These are phyloP conservation scores for Strix uralensis DNA, from an alignment of 2,113 vertebrate genomes.

Conservation along the genomic window DNA sequence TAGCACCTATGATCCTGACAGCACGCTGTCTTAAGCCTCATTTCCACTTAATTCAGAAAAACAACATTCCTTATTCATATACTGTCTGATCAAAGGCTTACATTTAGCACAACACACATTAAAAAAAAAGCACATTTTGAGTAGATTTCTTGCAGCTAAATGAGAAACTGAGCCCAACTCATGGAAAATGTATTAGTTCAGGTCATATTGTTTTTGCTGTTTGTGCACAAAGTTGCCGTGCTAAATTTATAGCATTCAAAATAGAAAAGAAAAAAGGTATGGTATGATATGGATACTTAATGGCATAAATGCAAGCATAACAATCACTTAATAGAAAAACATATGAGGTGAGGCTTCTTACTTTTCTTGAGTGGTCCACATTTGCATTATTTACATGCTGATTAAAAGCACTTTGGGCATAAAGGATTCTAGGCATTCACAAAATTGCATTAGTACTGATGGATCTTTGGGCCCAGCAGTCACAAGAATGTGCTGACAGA, in stretches of 20 bases:
- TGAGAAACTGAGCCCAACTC: conserved; percentile 6
- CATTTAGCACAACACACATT: conserved; percentile 35
- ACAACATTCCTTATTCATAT: conserved; percentile 66
- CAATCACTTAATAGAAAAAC: not conserved
- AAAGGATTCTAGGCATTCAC: not conserved
- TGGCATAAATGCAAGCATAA: not conserved
- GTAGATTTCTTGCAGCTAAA: conserved; percentile 22
- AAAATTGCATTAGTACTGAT: not conserved
- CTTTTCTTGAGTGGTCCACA: not conserved
- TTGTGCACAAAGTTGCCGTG: not conserved
- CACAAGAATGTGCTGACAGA: not conserved
- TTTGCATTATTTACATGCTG: not conserved
- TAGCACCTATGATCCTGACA: conserved; percentile 38
- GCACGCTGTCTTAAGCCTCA: conserved; percentile 47
- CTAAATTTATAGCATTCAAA: not conserved
- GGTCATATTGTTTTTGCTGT: conserved; percentile 34
- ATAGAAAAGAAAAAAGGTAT: not conserved
- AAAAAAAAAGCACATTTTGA: conserved; percentile 34
- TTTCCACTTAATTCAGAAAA: conserved; percentile 69
- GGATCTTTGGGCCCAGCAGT: not conserved
- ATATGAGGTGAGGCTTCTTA: not conserved
- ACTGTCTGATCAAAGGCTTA: conserved; percentile 68
- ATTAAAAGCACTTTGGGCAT: conserved; percentile 1
- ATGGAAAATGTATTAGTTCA: conserved; percentile 51
- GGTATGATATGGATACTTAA: not conserved